Percentiles rank a stretch among this genome's conserved stretches.
Evolutionary conservation across 35 echinoderm and acorn worm species (phyloP).

Genomic region (Heliocidaris erythrogramma): DNA sequence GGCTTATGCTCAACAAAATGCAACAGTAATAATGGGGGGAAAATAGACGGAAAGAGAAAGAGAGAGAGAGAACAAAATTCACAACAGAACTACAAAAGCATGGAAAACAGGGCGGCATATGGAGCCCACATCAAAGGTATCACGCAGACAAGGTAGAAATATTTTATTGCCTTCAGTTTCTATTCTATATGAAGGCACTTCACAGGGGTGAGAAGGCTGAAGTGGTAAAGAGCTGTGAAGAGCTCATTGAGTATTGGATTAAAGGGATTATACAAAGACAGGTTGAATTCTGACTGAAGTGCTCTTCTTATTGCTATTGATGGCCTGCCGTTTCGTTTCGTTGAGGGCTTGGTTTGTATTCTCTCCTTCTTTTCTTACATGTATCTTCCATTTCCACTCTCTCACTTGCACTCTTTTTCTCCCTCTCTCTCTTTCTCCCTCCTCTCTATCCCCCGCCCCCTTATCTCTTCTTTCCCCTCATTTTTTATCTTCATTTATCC

Average conservation of each 20-base stretch:
- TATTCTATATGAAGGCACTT: not conserved
- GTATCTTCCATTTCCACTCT: not conserved
- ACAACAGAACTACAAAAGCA: not conserved
- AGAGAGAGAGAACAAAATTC: not conserved
- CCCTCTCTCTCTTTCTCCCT: not conserved
- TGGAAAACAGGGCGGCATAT: not conserved
- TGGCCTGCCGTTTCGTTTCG: not conserved
- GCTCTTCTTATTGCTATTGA: not conserved
- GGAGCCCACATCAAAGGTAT: conserved; percentile 9
- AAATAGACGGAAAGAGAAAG: not conserved
- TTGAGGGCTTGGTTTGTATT: not conserved
- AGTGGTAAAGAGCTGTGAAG: conserved; percentile 34
- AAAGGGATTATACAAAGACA: not conserved
- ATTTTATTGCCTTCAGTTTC: not conserved
- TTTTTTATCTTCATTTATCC: not conserved
- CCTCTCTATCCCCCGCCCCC: not conserved
- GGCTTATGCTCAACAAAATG: too few relatives aligned
- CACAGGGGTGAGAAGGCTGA: not conserved
- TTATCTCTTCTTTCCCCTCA: not conserved
- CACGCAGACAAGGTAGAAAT: conserved; percentile 26
- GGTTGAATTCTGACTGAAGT: not conserved
- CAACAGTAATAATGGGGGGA: too few relatives aligned
- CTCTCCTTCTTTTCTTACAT: not conserved
- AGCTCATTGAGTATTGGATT: conserved; percentile 14
- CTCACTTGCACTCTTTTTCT: not conserved